Conservation (phyloP, 2,888 invertebrate species). For the Tetropium fuscum region DNA sequence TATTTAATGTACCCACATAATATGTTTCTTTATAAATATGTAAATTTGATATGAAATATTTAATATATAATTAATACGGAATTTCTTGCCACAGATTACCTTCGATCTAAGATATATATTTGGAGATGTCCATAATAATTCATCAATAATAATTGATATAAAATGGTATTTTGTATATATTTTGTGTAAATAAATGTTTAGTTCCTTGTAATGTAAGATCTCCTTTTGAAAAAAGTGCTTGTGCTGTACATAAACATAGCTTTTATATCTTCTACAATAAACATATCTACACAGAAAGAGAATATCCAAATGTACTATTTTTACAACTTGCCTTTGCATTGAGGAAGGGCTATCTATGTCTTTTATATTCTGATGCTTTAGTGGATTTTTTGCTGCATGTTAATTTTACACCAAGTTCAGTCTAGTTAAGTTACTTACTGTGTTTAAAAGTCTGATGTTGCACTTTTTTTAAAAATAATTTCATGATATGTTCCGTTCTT, state of each 20-base stretch:
- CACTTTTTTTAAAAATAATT: conserved; percentile 12
- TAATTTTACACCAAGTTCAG: conserved; percentile 8
- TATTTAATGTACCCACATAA: too few relatives aligned
- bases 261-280: conserved; percentile 21
- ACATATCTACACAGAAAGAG: conserved; percentile 16
- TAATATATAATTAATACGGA: too few relatives aligned
- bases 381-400: neutral
- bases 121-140: too few relatives aligned
- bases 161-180: conserved; percentile 19
- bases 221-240: conserved; percentile 18
- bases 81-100: too few relatives aligned
- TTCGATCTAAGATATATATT: too few relatives aligned
- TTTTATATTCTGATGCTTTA: neutral
- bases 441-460: conserved; percentile 16
- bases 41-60: too few relatives aligned
- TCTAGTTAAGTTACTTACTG: conserved; percentile 15
- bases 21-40: too few relatives aligned
- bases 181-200: conserved; percentile 23
- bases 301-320: conserved; percentile 3
- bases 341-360: neutral
- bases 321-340: conserved; percentile 9
- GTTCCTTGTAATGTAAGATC: conserved; percentile 23
- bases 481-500: neutral
- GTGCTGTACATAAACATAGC: conserved; percentile 23
- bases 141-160: conserved; percentile 21